Conservation (phyloP, 2,797 vertebrate genomes). For the Apodemus agrarius region DNA sequence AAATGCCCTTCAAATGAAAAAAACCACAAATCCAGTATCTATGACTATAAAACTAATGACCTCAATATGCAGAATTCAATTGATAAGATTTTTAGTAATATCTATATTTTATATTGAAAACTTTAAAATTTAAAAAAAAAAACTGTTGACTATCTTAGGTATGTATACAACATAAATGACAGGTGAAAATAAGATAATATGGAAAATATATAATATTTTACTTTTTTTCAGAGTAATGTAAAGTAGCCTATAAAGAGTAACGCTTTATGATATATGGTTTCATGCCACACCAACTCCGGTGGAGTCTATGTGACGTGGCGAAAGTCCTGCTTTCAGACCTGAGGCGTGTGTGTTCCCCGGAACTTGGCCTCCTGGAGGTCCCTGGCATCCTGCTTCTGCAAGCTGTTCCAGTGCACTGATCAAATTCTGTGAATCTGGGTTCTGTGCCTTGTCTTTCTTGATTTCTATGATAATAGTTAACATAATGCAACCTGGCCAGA, state of each 20-base stretch:
- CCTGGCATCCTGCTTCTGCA: too few species aligned
- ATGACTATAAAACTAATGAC: not conserved
- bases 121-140: slow-evolving; percentile 25
- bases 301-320: too few species aligned
- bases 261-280: slow-evolving; percentile 39
- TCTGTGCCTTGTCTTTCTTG: too few species aligned
- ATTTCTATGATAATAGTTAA: too few species aligned
- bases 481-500: too few species aligned
- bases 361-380: too few species aligned
- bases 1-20: slow-evolving; percentile 50
- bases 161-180: not conserved
- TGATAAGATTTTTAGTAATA: slow-evolving; percentile 17
- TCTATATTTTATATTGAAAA: slow-evolving; percentile 23
- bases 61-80: slow-evolving; percentile 15
- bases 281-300: not conserved
- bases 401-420: too few species aligned
- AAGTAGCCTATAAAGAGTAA: not conserved
- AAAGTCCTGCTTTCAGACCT: too few species aligned
- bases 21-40: not conserved
- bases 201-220: not conserved
- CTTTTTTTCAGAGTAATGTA: not conserved
- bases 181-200: not conserved
- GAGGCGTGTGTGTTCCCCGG: too few species aligned
- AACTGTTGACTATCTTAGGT: not conserved
- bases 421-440: too few species aligned